Percentiles rank a stretch among this genome's conserved stretches.
Evolutionary conservation across 1,140 invertebrate genomes (phyloP).

Genomic region (Drosophila leontia): DNA sequence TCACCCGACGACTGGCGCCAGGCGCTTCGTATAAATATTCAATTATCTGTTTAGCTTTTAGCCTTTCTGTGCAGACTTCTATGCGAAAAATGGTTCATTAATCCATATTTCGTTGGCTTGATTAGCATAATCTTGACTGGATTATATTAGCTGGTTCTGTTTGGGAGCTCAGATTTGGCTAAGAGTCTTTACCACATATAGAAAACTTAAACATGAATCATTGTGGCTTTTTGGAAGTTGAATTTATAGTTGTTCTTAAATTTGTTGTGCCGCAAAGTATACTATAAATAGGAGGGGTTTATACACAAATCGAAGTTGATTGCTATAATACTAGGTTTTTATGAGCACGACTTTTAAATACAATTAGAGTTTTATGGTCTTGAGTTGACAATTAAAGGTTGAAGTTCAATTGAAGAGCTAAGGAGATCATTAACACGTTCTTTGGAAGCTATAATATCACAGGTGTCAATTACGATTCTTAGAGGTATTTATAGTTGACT

Average conservation of each 20-base stretch:
- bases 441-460: constrained; percentile 4
- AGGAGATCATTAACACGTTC: constrained; percentile 16
- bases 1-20: constrained; percentile 53
- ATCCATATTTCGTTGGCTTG: constrained; percentile 38
- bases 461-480: constrained; percentile 4
- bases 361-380: constrained; percentile 5
- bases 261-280: constrained; percentile 24
- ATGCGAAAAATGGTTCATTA: constrained; percentile 48
- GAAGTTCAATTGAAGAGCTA: constrained; percentile 26
- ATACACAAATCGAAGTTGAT: neutral
- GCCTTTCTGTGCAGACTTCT: constrained; percentile 50
- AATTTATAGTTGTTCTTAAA: neutral
- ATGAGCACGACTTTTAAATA: constrained; percentile 10
- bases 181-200: neutral
- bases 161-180: neutral
- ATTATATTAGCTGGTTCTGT: constrained; percentile 20
- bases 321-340: neutral
- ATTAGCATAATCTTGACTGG: constrained; percentile 53
- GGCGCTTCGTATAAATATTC: constrained; percentile 31
- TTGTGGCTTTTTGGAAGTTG: neutral
- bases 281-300: neutral
- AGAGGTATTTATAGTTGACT: neutral
- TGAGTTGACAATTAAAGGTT: constrained; percentile 23
- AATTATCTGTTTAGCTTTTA: constrained; percentile 60
- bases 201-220: constrained; percentile 7